These are phyloP conservation scores for Nasonia oneida DNA, from an alignment of 2,888 invertebrate genomes.

Conservation along the genomic window DNA sequence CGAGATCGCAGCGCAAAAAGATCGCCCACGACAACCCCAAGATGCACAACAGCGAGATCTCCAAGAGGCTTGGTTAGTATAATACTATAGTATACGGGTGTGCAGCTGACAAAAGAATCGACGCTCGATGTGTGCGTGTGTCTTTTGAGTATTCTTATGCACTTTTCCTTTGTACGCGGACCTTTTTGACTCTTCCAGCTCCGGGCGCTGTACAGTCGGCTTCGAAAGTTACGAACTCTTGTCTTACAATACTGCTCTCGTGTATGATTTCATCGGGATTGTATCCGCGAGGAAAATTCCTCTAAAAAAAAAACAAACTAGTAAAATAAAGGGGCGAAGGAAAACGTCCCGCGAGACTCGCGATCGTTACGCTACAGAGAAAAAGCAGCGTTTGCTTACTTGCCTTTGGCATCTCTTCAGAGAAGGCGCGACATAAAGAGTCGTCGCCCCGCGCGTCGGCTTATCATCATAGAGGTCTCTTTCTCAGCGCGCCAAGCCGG, in stretches of 20 bases:
- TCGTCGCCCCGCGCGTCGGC: constrained; percentile 31
- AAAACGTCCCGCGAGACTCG: not conserved
- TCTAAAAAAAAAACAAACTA: not conserved
- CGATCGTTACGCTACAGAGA: not conserved
- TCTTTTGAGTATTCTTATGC: constrained; percentile 32
- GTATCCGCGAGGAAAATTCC: not conserved
- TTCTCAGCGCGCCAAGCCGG: not conserved
- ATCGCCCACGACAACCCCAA: constrained; percentile 99
- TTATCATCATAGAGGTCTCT: constrained; percentile 43
- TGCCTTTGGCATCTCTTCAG: constrained; percentile 20
- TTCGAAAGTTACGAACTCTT: not conserved
- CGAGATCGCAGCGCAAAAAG: constrained; percentile 93
- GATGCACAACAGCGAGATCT: constrained; percentile 99
- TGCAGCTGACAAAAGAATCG: not conserved
- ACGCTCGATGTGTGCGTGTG: not conserved
- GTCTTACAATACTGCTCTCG: not conserved
- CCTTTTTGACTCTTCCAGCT: constrained; percentile 13
- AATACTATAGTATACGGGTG: too few species aligned
- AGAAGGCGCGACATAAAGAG: constrained; percentile 39
- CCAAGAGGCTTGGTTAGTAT: constrained; percentile 92
- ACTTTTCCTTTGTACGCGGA: constrained; percentile 5
- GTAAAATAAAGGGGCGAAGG: not conserved
- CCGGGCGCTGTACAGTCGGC: not conserved
- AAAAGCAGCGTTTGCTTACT: not conserved
- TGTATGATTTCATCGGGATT: not conserved